Conservation (phyloP, 2,888 invertebrate genomes). For the Cheilosia pagana region DNA sequence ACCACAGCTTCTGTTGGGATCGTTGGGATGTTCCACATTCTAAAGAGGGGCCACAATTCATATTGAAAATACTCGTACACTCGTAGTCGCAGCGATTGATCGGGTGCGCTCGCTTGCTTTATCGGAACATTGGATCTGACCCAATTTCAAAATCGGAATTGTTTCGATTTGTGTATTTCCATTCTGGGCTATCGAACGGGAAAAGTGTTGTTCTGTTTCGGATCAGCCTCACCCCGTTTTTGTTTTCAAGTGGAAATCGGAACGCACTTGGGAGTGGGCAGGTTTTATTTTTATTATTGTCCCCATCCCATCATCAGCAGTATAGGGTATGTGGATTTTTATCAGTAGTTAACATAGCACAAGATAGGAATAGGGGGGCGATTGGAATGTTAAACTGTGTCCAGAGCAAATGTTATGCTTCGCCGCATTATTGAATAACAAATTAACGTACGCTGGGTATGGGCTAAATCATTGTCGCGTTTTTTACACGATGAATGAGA, state of each 20-base stretch:
- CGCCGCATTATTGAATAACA: too few species aligned
- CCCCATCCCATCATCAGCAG: not conserved
- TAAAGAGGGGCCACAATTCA: constrained; percentile 37
- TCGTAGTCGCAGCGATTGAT: constrained; percentile 24
- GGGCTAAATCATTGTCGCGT: too few species aligned
- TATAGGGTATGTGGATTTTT: constrained; percentile 2
- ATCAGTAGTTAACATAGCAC: not conserved
- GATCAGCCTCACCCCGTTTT: constrained; percentile 36
- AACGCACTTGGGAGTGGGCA: constrained; percentile 29
- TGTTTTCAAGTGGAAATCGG: constrained; percentile 15
- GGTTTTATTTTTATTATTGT: not conserved
- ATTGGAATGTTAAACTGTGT: not conserved
- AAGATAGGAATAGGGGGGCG: not conserved
- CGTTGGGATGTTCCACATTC: constrained; percentile 40
- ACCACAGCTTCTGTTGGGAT: constrained; percentile 14
- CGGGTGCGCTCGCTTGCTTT: constrained; percentile 23
- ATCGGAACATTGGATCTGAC: constrained; percentile 58
- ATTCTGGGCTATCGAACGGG: constrained; percentile 24
- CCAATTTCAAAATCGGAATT: constrained; percentile 54
- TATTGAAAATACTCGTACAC: constrained; percentile 35
- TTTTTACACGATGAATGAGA: too few species aligned
- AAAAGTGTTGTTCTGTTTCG: constrained; percentile 29
- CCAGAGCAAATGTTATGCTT: not conserved
- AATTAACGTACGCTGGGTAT: too few species aligned
- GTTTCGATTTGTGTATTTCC: constrained; percentile 26